Base-by-base conservation (phyloP, 2,797 vertebrate genomes). In the Sebastes wilsoni region DNA sequence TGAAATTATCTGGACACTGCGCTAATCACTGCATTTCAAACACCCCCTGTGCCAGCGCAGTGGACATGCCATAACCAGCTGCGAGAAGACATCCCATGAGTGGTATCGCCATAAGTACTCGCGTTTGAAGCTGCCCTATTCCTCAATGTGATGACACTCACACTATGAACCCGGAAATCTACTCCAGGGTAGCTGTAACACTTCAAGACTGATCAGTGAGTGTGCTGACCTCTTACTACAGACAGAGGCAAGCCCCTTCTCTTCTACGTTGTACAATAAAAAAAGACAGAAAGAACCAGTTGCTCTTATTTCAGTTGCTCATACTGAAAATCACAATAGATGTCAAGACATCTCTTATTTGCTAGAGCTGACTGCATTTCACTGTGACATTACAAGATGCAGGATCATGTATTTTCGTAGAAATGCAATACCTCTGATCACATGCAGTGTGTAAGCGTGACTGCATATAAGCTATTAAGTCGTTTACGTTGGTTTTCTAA, bases 1-100 rank as follows among this genome's bases (percentile, higher is more conserved):
- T 95, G 91, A 96, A 97, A 97, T 96, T 94, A 96, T 95, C 94
- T 87, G 94, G 89, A 85, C 93, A 94, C 94, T 95, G 95, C 87
- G 90, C 95, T 96, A 97, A 97, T 97, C 95, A 94, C 86, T 75
- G 79, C 82, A 81, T 90, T 91, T 94, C 82, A 93, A 92, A 93
- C 89, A 88, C 88, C 75, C 91, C 72, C 71, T 58, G 66, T 75
- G 89, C 66, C 59, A 77, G 68, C 72, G 46, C 68, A 22, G 46
- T 75, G 72, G 75, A 81, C 77, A 78, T 73, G 80, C 79, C 70
- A 36, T 54, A 78, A 74, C 81, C 66, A 79, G 76, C 71, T 32
- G 10, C 23, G 70, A 80, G 73, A 85, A 72, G 23, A 68, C 76
- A 61, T 81, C 75, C 79, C 69, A n/a, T 65, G 71, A 87, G 70